Base-by-base conservation (phyloP, 2,888 invertebrate genomes). In the Orthonevra nobilis region DNA sequence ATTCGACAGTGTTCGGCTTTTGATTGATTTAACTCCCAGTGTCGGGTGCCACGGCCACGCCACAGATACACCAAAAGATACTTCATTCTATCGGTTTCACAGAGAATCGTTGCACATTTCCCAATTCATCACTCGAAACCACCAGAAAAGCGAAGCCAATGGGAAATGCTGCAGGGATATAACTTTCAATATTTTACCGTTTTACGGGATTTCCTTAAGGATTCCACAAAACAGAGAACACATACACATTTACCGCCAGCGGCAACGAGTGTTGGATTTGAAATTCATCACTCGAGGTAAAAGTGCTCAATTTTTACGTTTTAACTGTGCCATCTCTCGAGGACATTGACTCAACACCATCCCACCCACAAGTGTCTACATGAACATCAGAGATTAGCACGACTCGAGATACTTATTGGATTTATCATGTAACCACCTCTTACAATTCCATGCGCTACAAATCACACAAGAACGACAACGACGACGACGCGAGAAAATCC, bases 21-120 rank as follows among this genome's bases (percentile, higher is more conserved):
- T 75, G 75, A 75, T 75, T 70, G 69, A 75, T 75, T 75, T 63
- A 75, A 32, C 63, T 50, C 63, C 32, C 14, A 36, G 26, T 56
- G 40, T 15, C 60, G 54, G 68, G 48, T 69, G 48, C n/a, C n/a
- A n/a, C n/a, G n/a, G n/a, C n/a, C n/a, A n/a, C n/a, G n/a, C n/a
- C n/a, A n/a, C n/a, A n/a, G n/a, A n/a, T n/a, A n/a, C n/a, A n/a
- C 23, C 23, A 23, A 23, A 23, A 5, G 23, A 3, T 23, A n/a
- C 23, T 23, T n/a, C 23, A 23, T 23, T 5, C 3, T 23, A 4
- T 23, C 23, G 23, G 23, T 23, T 23, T 3, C 23, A 23, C 23
- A 4, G 23, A 23, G 23, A 23, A 23, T 4, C 5, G 23, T 5
- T 48, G 48, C 23, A 36, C 50, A 17, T 34, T 30, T 46, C 28